Evolutionary conservation across 2,113 vertebrate genomes (phyloP).

Genomic region (Lonchura striata): DNA sequence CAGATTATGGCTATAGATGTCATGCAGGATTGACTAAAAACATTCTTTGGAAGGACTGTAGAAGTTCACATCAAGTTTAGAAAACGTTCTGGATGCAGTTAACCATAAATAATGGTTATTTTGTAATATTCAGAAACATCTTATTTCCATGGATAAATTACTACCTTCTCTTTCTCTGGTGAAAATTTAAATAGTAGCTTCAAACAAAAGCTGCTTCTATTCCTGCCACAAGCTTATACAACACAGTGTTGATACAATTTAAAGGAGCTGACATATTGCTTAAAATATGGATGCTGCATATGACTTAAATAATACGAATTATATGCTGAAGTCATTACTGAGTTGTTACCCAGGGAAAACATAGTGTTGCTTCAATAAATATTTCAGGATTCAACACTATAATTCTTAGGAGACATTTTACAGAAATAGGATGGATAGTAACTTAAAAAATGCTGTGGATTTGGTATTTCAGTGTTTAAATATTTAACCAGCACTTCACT

Average conservation of each 20-base stretch:
- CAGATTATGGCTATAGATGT: slow-evolving; percentile 15
- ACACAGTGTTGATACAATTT: slow-evolving; percentile 38
- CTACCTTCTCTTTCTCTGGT: slow-evolving; percentile 49
- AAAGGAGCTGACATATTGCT: slow-evolving; percentile 46
- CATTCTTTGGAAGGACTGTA: slow-evolving; percentile 23
- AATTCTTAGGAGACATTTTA: slow-evolving; percentile 17
- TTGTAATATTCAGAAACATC: slow-evolving; percentile 63
- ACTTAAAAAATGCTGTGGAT: neutral
- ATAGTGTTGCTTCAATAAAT: slow-evolving; percentile 41
- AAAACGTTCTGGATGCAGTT: slow-evolving; percentile 49
- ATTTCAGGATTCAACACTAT: slow-evolving; percentile 8
- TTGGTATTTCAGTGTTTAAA: slow-evolving; percentile 19
- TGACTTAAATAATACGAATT: slow-evolving; percentile 58
- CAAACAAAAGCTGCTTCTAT: slow-evolving; percentile 62
- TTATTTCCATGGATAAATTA: slow-evolving; percentile 64
- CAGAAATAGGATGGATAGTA: neutral
- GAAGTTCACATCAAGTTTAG: slow-evolving; percentile 63
- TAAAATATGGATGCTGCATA: slow-evolving; percentile 54
- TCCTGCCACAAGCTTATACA: slow-evolving; percentile 63
- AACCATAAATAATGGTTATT: slow-evolving; percentile 62
- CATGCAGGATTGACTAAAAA: slow-evolving; percentile 7
- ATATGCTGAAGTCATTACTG: slow-evolving; percentile 46
- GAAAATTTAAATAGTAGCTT: slow-evolving; percentile 65
- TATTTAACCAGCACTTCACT: slow-evolving; percentile 16
- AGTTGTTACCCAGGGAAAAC: slow-evolving; percentile 45